Base-by-base conservation (phyloP, 37 sponge, comb jelly and placozoan species). In the Spongilla lacustris region DNA sequence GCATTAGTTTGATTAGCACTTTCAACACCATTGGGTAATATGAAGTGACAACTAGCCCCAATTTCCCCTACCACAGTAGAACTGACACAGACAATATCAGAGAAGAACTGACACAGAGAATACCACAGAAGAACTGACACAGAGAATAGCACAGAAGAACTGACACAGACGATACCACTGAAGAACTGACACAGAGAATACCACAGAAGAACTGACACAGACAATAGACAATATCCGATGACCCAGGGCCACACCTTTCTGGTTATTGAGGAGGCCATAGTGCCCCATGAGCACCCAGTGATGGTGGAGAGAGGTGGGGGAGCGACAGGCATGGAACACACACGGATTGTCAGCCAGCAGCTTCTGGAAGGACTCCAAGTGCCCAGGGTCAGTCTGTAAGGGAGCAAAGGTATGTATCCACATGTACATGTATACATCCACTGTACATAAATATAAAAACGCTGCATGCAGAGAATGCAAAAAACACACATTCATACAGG, bases 231-330 rank as follows among this genome's bases (percentile, higher is more conserved):
- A 29, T 30, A 70, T 10, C 71, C 3, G n/a, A n/a, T n/a, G n/a
- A n/a, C n/a, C n/a, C 29, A 1, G 17, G 35, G 36, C n/a, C 29
- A 19, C 10, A 94, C 95, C 91, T 73, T 94, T 85, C 88, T 97
- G 98, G 71, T 95, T 92, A 69, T 81, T 75, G 50, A 97, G 85
- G 27, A 97, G 94, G 36, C 73, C 31, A 72, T 90, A 91, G 83
- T 95, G 97, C 26, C 89, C 92, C 97, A 97, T 95, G 30, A 95
- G 87, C 23, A 83, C 86, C 98, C 98, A 98, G 91, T 98, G 98
- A 48, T 96, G 87, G 76, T 93, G 93, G 27, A 98, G 93, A 21
- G 94, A 86, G 28, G 79, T 83, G 68, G 98, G 84, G 24, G 94
- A 91, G 3, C 98, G 79, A 77, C 88, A 84, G 36, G 85, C 75